Evolutionary conservation across 1,140 invertebrate genomes (phyloP).

Genomic region (Proales similis): DNA sequence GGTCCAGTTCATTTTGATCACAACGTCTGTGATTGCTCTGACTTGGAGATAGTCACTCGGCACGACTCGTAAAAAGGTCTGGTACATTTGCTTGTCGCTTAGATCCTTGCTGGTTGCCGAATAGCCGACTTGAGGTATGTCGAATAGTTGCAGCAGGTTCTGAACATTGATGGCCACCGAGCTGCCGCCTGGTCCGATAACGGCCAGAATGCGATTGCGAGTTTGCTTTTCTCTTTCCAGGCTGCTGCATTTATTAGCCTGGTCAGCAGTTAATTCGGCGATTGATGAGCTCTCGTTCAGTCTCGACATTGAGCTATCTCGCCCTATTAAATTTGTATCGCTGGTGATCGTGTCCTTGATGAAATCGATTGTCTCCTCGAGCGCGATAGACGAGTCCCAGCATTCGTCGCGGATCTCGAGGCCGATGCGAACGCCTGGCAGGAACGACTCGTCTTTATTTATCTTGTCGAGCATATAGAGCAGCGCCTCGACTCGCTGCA

Average conservation of each 20-base stretch:
- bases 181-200: slow-evolving; percentile 65
- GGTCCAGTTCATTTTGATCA: slow-evolving; percentile 69
- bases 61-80: slow-evolving; percentile 71
- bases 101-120: slow-evolving; percentile 70
- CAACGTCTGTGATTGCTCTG: slow-evolving; percentile 65
- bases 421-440: slow-evolving; percentile 62
- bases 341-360: slow-evolving; percentile 61
- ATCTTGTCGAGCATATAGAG: slow-evolving; percentile 57
- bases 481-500: slow-evolving; percentile 68
- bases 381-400: slow-evolving; percentile 69
- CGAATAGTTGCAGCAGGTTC: slow-evolving; percentile 70
- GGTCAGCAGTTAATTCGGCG: slow-evolving; percentile 6
- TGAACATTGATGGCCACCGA: slow-evolving; percentile 67
- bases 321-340: slow-evolving; percentile 40
- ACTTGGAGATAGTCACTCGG: slow-evolving; percentile 75
- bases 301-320: slow-evolving; percentile 36
- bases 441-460: slow-evolving; percentile 52
- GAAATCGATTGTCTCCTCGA: slow-evolving; percentile 69
- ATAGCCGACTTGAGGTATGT: slow-evolving; percentile 73
- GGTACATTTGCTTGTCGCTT: slow-evolving; percentile 68
- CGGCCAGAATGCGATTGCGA: slow-evolving; percentile 59
- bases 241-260: slow-evolving; percentile 26
- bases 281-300: slow-evolving; percentile 42
- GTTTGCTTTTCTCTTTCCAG: slow-evolving; percentile 41
- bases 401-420: slow-evolving; percentile 72